Percentiles rank a stretch among this genome's conserved stretches.
Evolutionary conservation across 1,140 invertebrate species (phyloP).

Genomic region (Pseudachorutes palmiensis): DNA sequence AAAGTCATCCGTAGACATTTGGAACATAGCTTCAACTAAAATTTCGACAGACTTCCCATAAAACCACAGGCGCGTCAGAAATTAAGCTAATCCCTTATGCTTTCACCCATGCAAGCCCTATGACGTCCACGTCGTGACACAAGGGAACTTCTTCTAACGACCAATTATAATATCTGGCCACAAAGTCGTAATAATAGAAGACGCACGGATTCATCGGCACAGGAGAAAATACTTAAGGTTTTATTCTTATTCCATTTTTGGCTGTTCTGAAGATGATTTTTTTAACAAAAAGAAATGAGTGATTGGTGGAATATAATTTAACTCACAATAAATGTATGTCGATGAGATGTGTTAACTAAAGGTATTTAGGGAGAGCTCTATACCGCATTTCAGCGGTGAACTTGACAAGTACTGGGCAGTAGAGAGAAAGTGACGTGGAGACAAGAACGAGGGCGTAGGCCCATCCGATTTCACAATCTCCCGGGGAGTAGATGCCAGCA

Average conservation of each 20-base stretch:
- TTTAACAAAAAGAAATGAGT: not conserved
- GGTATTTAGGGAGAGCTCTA: slow-evolving; percentile 26
- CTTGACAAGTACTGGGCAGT: slow-evolving; percentile 44
- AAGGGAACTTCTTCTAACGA: not conserved
- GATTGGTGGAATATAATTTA: no score
- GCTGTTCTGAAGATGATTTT: not conserved
- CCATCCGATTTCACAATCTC: slow-evolving; percentile 45
- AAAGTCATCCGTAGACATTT: not conserved
- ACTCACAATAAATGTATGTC: no score
- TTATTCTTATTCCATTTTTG: not conserved
- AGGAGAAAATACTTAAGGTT: no score
- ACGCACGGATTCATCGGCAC: no score
- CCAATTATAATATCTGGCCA: not conserved
- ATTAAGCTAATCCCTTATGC: not conserved
- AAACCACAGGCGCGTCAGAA: not conserved
- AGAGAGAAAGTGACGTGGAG: slow-evolving; percentile 43
- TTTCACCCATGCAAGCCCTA: not conserved
- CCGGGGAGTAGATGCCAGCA: slow-evolving; percentile 39
- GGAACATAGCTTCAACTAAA: not conserved
- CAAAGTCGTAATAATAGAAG: no score
- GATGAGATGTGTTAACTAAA: no score
- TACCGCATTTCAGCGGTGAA: slow-evolving; percentile 36
- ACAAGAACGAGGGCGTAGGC: slow-evolving; percentile 45
- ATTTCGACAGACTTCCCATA: no score
- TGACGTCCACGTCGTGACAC: not conserved